Evolutionary conservation across 1,140 invertebrate genomes (phyloP), one percentile per base, ranked within the genome.

Genomic region (Orchesella cincta): DNA sequence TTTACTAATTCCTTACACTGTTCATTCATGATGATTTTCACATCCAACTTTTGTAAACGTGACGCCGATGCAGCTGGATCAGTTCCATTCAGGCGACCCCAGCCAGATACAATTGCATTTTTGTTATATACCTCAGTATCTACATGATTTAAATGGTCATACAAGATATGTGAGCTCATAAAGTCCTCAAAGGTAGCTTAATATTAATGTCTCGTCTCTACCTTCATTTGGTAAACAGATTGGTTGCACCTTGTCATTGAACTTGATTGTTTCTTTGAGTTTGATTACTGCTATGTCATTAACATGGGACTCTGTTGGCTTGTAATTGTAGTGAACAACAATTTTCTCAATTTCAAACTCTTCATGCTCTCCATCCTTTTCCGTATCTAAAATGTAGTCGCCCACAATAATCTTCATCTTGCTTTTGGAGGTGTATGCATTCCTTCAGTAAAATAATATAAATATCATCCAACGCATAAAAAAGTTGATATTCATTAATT

Each of bases 261-360:
- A 81, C 3, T 74, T 33, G 18, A 81, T 77, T 16, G 52, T 74
- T n/a, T 31, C 54, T 8, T 73, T 73, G 1, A 79, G 5, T 57
- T 77, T 76, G 1, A 81, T n/a, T 0, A 81, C 57, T 1, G 78
- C 77, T 64, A 81, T 81, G 34, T 81, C 80, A 75, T 81, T 81
- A 16, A 77, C 35, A 39, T 81, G 76, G 1, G 76, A 75, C 23
- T 76, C 29, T 51, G 78, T 78, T 5, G 76, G 35, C 51, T 81
- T 81, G 78, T 81, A 81, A 35, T 76, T 46, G 33, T 76, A 78
- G 31, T 81, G 76, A 1, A 76, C 34, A n/a, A 79, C 75, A 39
- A 81, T 26, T 23, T 35, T 64, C 14, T 79, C 78, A 29, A 81
- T 73, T 16, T 71, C 52, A 20, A 71, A 39, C 14, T 73, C 46